Base-by-base conservation (phyloP, 2,797 vertebrate genomes). In the Danionella dracula region DNA sequence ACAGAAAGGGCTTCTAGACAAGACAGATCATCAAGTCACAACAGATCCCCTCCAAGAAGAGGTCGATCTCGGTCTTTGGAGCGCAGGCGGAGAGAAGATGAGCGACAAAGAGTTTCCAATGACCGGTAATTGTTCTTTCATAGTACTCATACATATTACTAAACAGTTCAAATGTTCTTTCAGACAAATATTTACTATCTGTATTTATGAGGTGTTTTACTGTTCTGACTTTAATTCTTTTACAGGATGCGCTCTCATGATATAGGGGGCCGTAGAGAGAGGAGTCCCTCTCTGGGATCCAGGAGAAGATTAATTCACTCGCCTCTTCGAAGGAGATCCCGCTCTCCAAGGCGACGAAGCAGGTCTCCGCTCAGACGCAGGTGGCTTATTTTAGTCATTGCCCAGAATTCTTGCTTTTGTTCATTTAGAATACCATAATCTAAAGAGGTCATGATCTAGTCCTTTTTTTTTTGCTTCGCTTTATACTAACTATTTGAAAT, bases 21-120 rank as follows among this genome's bases (percentile, higher is more conserved):
- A 66, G 86, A 87, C 63, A 82, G 87, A 68, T 88, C 90, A 0
- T 83, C 89, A 1, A 84, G 87, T 45, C 86, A 88, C 72, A 90
- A 86, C 9, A 82, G 85, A 21, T 93, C 91, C 37, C 91, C 91
- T 0, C 58, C 76, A 5, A 88, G 91, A 61, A 89, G 91, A 72
- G 85, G 88, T 27, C 89, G 87, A 61, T 93, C 91, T 57, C 86
- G 91, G 11, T 92, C 92, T 42, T 69, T 77, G 41, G 92, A 94
- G 61, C 87, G 91, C 45, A 91, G 91, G 66, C 80, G 90, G 42
- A 83, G 91, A 79, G 92, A 92, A 51, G 84, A 79, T 0, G 91
- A 94, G 59, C 86, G 90, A 27, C 87, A 84, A 42, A 87, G 89
- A 19, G 82, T 89, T 3, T 91, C 91, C 68, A 91, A 90, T 74